Base-by-base conservation (phyloP, 2,113 vertebrate species). In the Myrmecophaga tridactyla region DNA sequence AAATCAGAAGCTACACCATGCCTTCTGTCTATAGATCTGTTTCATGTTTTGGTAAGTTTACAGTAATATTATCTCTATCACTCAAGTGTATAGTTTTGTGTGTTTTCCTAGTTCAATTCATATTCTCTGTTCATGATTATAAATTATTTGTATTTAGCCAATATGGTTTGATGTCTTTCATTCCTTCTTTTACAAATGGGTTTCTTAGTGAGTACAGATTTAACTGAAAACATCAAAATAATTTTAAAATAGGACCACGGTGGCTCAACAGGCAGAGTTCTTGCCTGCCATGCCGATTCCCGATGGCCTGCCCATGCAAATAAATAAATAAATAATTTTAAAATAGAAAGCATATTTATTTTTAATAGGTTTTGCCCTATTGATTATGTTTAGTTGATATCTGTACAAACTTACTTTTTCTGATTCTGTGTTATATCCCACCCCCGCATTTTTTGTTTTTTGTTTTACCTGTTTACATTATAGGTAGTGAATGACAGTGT, bases 1-100 rank as follows among this genome's bases (percentile, higher is more conserved):
- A 98, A 99, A 98, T 98, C 97, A 91, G 99, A 99, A 93, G 98
- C 98, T 92, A 99, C 98, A 51, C 99, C 99, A 41, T 99, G 99
- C 67, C 96, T 99, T 92, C 98, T 99, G 94, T 99, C 99, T 97
- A 98, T 99, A 96, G 99, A 99, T 98, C 98, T 99, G 63, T 99
- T 99, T 98, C 99, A 99, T 97, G 73, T 99, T 90, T 98, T 99
- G 99, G 99, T 99, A 98, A 98, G 99, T 96, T 41, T 94, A 87
- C 3, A 94, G 25, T 76, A 86, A 78, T 36, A 23, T 72, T 72
- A 43, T 48, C 7, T 48, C 11, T 48, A 48, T 48, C 46, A 48
- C 17, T 69, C 6, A 94, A 20, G 2, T 72, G 96, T 89, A 51
- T 92, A 76, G 89, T 94, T 94, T 81, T 1, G 27, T 94, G 7